These are phyloP conservation scores for Anoplius nigerrimus DNA, from an alignment of 2,888 invertebrate species.

Conservation along the genomic window DNA sequence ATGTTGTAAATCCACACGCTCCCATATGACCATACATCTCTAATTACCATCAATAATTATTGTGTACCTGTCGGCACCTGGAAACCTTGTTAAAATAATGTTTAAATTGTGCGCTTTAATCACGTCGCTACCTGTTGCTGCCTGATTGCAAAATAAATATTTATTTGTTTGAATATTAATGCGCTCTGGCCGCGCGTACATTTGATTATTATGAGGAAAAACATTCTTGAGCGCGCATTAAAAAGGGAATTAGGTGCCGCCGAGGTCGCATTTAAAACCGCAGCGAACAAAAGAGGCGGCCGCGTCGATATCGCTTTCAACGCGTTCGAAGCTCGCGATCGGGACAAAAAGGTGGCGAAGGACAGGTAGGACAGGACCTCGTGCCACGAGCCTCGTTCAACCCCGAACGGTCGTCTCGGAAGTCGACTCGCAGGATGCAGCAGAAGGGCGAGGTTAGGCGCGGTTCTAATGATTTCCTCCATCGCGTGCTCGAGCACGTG, in stretches of 20 bases:
- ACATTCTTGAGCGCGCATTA: conserved; percentile 27
- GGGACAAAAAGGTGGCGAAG: too few relatives aligned
- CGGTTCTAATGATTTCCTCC: too few relatives aligned
- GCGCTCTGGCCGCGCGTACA: conserved; percentile 21
- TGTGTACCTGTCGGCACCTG: conserved; percentile 52
- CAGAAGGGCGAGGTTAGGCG: too few relatives aligned
- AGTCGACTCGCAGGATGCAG: background rate
- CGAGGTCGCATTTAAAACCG: too few relatives aligned
- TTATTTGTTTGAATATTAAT: conserved; percentile 60
- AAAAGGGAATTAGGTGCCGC: conserved; percentile 1
- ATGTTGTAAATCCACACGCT: conserved; percentile 58
- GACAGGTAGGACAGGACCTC: too few relatives aligned
- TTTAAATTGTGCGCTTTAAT: conserved; percentile 58
- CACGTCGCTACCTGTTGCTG: conserved; percentile 60
- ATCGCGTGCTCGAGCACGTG: too few relatives aligned
- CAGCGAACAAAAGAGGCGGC: too few relatives aligned
- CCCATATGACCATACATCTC: conserved; percentile 49
- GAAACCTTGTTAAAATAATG: conserved; percentile 57
- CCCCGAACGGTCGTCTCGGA: conserved; percentile 21
- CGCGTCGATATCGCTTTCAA: conserved; percentile 6
- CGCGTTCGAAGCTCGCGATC: too few relatives aligned
- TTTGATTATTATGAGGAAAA: conserved; percentile 37
- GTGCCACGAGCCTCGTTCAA: background rate
- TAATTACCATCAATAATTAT: conserved; percentile 60
- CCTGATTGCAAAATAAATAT: conserved; percentile 59